Percentiles rank a stretch among this genome's conserved stretches.
phyloP scores from a whole-genome alignment of 2,113 vertebrate genomes.

The Pantherophis guttatus region DNA sequence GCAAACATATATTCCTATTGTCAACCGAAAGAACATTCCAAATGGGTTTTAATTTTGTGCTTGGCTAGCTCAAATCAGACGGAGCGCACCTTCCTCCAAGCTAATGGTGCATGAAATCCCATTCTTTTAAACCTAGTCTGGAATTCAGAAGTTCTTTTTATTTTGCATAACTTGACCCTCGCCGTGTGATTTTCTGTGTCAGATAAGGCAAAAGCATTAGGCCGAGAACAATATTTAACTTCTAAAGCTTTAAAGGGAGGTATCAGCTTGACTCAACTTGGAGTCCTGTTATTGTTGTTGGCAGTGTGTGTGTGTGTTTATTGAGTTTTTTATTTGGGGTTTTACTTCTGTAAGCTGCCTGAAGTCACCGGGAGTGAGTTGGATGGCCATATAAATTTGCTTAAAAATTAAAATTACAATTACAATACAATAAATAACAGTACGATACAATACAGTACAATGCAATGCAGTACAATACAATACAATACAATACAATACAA shows the following conservation, averaged over 20 bases:
- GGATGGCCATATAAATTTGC: no score
- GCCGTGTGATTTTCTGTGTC: not conserved
- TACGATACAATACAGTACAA: no score
- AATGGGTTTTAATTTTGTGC: conserved; percentile 6
- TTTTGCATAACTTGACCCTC: not conserved
- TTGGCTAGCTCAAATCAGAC: not conserved
- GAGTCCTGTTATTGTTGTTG: not conserved
- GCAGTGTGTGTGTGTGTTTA: no score
- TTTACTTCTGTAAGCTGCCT: no score
- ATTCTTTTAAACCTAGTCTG: not conserved
- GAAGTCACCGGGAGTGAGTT: no score
- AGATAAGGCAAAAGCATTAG: not conserved
- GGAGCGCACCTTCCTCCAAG: no score
- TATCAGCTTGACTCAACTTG: not conserved
- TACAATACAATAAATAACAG: no score
- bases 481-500: not conserved
- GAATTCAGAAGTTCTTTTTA: not conserved
- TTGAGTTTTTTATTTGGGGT: no score
- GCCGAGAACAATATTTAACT: not conserved
- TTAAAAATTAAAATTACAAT: no score
- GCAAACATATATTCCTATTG: not conserved
- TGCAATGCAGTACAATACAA: no score
- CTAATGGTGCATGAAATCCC: not conserved
- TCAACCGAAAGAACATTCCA: conserved; percentile 6
- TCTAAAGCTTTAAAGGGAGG: not conserved